phyloP scores from a whole-genome alignment of 2,888 invertebrate species.

The Lypha dubia region DNA sequence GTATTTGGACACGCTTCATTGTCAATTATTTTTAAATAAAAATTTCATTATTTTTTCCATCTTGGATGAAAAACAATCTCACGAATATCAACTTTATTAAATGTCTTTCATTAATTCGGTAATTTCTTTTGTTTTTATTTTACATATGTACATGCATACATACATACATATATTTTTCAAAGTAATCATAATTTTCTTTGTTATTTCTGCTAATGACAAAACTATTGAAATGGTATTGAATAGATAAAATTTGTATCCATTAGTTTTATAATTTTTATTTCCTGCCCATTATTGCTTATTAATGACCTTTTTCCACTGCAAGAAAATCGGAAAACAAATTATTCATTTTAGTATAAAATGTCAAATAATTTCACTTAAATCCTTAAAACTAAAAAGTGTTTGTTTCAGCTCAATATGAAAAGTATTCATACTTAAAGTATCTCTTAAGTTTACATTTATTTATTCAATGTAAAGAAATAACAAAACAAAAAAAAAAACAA shows the following conservation, averaged over 20 bases:
- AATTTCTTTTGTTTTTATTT: too few species aligned
- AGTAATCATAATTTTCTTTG: background rate
- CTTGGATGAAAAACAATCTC: too few species aligned
- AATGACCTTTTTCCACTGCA: constrained; percentile 22
- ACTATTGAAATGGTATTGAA: background rate
- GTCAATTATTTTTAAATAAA: too few species aligned
- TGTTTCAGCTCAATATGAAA: constrained; percentile 32
- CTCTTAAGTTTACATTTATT: background rate
- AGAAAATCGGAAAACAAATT: constrained; percentile 27
- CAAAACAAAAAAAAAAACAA: too few species aligned
- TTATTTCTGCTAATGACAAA: background rate
- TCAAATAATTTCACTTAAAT: constrained; percentile 51
- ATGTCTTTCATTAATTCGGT: too few species aligned
- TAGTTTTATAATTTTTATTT: background rate
- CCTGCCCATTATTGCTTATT: constrained; percentile 8
- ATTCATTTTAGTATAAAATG: constrained; percentile 29
- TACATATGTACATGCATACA: too few species aligned
- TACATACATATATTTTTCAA: background rate
- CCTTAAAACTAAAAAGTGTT: constrained; percentile 18
- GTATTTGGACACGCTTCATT: too few species aligned
- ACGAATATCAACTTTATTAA: too few species aligned
- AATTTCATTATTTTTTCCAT: too few species aligned
- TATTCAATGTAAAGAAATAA: background rate
- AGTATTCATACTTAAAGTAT: background rate
- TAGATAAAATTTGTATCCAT: background rate